A percentile compares a stretch with the other conserved stretches of the same genome.
phyloP scores from a whole-genome alignment of 1,140 invertebrate species.

The Protaetia brevitarsis region DNA sequence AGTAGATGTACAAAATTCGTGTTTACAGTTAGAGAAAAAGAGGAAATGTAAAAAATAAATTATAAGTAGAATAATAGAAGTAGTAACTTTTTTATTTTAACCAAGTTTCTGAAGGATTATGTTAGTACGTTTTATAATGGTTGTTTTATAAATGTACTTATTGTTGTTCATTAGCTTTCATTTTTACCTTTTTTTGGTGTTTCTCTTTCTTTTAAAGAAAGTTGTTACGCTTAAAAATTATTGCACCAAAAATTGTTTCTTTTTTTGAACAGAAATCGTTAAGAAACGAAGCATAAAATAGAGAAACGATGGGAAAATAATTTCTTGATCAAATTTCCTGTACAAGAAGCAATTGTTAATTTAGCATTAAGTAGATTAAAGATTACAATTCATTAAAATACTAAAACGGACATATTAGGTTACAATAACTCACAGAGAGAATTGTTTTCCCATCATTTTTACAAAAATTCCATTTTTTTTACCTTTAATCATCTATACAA shows the following conservation, averaged over 20 bases:
- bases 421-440: no score
- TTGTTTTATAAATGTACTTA: conserved; percentile 11
- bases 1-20: neutral
- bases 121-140: conserved; percentile 4
- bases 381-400: no score
- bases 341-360: no score
- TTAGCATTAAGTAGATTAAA: no score
- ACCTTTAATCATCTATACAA: no score
- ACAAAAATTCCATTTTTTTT: no score
- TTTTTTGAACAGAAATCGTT: neutral
- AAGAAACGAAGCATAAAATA: neutral
- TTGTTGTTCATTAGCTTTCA: neutral
- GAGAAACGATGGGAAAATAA: neutral
- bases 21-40: neutral
- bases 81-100: neutral
- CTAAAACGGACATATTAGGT: no score
- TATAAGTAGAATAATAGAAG: neutral
- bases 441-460: no score
- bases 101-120: neutral
- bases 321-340: neutral
- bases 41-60: neutral
- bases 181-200: neutral
- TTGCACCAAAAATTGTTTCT: conserved; percentile 8
- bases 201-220: neutral
- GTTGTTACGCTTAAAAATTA: neutral